Percentiles rank a stretch among this genome's conserved stretches.
Conservation (phyloP, 37 sponge, comb jelly and placozoan species). For the Ephydatia muelleri region DNA sequence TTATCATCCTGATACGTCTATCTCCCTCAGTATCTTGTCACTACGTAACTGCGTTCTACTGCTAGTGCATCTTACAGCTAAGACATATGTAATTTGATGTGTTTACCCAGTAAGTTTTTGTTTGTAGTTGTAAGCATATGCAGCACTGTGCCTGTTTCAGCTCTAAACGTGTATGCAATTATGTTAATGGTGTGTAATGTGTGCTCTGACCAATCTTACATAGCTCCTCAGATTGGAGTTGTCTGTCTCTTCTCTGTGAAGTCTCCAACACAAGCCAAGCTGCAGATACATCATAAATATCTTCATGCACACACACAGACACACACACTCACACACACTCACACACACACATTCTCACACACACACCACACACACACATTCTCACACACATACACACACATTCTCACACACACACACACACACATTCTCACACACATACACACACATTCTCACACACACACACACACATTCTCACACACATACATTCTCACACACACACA, state of each 20-base stretch:
- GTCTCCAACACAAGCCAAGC: slow-evolving; percentile 76
- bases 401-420: no score
- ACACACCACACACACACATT: not conserved
- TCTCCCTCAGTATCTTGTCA: no score
- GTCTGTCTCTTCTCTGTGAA: slow-evolving; percentile 64
- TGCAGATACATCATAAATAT: no score
- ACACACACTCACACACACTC: not conserved
- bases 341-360: not conserved
- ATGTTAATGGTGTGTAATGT: not conserved
- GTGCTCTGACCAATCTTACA: slow-evolving; percentile 54
- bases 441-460: not conserved
- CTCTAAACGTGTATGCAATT: not conserved
- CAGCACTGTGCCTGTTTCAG: not conserved
- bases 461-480: not conserved
- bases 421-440: not conserved
- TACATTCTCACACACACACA: no score
- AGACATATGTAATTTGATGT: no score
- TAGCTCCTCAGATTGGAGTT: slow-evolving; percentile 68
- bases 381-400: no score
- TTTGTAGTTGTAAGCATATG: no score
- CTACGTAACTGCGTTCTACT: no score
- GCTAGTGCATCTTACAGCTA: no score
- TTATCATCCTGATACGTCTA: no score
- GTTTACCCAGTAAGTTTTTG: no score
- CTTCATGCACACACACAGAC: not conserved